Conservation (phyloP, 2,888 invertebrate species). For the Chrysina gloriosa region DNA sequence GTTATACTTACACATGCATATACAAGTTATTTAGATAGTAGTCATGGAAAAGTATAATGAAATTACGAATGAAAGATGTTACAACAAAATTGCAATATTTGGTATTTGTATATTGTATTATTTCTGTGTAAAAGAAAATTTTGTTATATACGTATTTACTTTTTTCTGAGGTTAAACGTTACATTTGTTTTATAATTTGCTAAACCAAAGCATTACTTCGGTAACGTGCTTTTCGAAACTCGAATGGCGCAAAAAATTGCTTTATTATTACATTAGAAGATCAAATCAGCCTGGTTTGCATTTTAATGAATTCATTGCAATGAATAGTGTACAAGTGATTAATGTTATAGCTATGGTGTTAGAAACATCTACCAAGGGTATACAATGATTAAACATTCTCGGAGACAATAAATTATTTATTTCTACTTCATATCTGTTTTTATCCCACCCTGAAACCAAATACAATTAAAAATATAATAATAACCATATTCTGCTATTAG, state of each 20-base stretch:
- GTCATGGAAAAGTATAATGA: constrained; percentile 12
- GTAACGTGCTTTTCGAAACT: constrained; percentile 47
- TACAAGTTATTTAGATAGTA: constrained; percentile 41
- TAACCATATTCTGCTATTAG: too few species aligned
- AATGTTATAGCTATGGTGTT: constrained; percentile 61
- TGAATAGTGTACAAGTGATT: constrained; percentile 52
- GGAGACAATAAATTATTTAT: constrained; percentile 67
- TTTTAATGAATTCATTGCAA: constrained; percentile 45
- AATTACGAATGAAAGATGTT: constrained; percentile 17
- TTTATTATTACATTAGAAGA: constrained; percentile 18
- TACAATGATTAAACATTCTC: constrained; percentile 63
- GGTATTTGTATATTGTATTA: constrained; percentile 40
- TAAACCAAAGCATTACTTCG: constrained; percentile 62
- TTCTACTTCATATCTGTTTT: constrained; percentile 54
- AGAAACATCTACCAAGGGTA: constrained; percentile 59
- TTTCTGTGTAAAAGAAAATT: constrained; percentile 48
- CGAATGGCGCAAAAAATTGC: constrained; percentile 15
- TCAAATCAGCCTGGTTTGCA: constrained; percentile 14
- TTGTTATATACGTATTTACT: constrained; percentile 46
- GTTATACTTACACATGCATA: constrained; percentile 44
- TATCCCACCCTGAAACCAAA: too few species aligned
- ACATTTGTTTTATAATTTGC: constrained; percentile 53
- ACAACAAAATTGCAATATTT: constrained; percentile 39
- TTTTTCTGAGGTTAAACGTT: constrained; percentile 31
- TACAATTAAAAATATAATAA: too few species aligned